These are phyloP conservation scores for Sorex maritimensis DNA, from an alignment of 2,797 vertebrate genomes.

Conservation along the genomic window DNA sequence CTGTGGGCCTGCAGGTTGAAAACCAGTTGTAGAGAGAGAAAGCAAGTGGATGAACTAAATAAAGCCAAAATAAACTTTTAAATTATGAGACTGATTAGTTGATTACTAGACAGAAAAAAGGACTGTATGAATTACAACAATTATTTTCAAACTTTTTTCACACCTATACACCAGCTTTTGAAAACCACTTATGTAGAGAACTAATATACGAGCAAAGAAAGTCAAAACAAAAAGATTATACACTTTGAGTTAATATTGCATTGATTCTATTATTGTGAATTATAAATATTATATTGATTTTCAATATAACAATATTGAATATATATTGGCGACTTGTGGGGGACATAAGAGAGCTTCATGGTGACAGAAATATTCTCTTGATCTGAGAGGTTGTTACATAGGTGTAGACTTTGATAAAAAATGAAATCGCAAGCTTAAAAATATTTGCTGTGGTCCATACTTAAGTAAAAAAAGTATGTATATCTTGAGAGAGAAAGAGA, in stretches of 20 bases:
- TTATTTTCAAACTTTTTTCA: no score
- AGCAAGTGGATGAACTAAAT: no score
- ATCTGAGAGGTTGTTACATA: not conserved
- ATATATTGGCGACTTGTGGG: not conserved
- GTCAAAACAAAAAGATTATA: not conserved
- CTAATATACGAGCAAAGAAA: not conserved
- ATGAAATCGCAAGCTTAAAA: constrained; percentile 13
- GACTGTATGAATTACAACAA: no score
- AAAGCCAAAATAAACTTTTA: no score
- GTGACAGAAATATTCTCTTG: constrained; percentile 23
- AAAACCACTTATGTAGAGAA: no score
- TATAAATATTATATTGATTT: not conserved
- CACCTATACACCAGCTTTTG: no score
- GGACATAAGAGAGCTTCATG: not conserved
- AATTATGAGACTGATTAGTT: no score
- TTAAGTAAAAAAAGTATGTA: no score
- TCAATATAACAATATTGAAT: not conserved
- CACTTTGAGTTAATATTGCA: accelerated
- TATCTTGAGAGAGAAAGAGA: no score
- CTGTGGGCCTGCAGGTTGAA: no score
- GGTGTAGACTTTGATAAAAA: not conserved
- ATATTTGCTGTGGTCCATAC: not conserved
- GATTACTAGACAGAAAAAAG: no score
- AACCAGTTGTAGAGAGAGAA: no score
- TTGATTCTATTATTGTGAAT: not conserved